phyloP scores from a whole-genome alignment of 2,797 vertebrate genomes.

The Ctenochaetus hawaiiensis region DNA sequence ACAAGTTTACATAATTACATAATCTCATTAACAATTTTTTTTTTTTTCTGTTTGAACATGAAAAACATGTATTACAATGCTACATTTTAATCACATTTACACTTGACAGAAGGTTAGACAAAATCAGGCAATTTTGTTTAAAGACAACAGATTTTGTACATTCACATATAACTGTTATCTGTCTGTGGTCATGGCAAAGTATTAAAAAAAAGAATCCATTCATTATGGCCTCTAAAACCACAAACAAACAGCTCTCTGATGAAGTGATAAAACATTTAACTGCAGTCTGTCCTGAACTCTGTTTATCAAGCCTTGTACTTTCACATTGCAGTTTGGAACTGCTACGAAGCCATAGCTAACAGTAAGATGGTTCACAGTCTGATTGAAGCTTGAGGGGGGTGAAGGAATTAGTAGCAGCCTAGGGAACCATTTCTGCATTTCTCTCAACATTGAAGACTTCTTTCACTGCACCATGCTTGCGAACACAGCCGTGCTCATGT shows the following conservation, averaged over 20 bases:
- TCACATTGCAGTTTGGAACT: constrained; percentile 58
- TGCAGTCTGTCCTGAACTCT: constrained; percentile 63
- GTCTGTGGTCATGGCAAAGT: constrained; percentile 13
- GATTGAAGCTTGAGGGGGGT: constrained; percentile 82
- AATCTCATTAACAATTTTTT: constrained; percentile 42
- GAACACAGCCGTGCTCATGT: constrained; percentile 86
- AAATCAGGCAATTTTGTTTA: constrained; percentile 36
- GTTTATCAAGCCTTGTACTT: constrained; percentile 64
- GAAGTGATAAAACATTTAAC: constrained; percentile 46
- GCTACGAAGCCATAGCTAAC: constrained; percentile 72
- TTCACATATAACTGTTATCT: constrained; percentile 11
- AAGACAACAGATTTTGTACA: constrained; percentile 13
- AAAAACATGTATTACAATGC: constrained; percentile 38
- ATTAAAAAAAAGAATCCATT: background rate
- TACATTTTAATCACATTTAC: constrained; percentile 52
- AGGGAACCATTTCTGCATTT: constrained; percentile 83
- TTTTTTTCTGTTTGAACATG: constrained; percentile 44
- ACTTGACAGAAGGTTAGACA: constrained; percentile 34
- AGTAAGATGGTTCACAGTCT: constrained; percentile 82
- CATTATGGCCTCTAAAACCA: constrained; percentile 25
- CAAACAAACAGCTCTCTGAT: constrained; percentile 42
- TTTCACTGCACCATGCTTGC: constrained; percentile 81
- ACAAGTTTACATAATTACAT: constrained; percentile 71
- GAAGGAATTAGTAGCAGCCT: constrained; percentile 84
- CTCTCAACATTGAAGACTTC: constrained; percentile 82